Evolutionary conservation across 2,888 invertebrate genomes (phyloP).

Genomic region (Dynastes tityus): DNA sequence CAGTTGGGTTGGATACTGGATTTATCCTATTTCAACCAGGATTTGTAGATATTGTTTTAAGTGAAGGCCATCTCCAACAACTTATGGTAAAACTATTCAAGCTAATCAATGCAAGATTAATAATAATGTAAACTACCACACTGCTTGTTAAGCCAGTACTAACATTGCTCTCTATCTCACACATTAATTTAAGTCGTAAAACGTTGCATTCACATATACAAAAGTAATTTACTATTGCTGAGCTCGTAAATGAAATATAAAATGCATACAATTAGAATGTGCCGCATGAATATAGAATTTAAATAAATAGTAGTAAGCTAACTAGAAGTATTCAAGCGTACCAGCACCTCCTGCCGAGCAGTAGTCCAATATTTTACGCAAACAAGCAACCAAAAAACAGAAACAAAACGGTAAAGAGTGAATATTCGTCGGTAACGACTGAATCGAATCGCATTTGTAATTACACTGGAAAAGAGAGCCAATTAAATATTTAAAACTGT

Average conservation of each 20-base stretch:
- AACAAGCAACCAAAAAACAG: conserved; percentile 44
- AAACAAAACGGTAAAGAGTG: conserved; percentile 37
- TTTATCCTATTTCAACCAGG: too few species aligned
- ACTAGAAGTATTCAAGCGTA: conserved; percentile 5
- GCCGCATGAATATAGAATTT: conserved; percentile 3
- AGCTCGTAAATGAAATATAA: conserved; percentile 25
- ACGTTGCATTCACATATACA: background rate
- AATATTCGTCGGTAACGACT: conserved; percentile 35
- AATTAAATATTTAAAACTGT: conserved; percentile 49
- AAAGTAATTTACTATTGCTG: conserved; percentile 17
- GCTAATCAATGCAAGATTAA: too few species aligned
- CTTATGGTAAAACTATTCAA: too few species aligned
- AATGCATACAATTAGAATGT: conserved; percentile 28
- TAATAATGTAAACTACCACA: too few species aligned
- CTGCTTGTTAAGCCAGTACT: too few species aligned
- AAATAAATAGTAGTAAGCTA: background rate
- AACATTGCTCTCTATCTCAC: background rate
- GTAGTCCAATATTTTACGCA: conserved; percentile 44
- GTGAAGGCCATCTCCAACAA: too few species aligned
- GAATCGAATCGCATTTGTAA: conserved; percentile 45
- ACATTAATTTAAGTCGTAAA: background rate
- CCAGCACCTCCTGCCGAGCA: conserved; percentile 22
- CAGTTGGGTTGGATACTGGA: too few species aligned
- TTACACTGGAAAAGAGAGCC: conserved; percentile 36
- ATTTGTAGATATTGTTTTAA: too few species aligned